Evolutionary conservation across 1,140 invertebrate genomes (phyloP).

Genomic region (Oscheius sp.): DNA sequence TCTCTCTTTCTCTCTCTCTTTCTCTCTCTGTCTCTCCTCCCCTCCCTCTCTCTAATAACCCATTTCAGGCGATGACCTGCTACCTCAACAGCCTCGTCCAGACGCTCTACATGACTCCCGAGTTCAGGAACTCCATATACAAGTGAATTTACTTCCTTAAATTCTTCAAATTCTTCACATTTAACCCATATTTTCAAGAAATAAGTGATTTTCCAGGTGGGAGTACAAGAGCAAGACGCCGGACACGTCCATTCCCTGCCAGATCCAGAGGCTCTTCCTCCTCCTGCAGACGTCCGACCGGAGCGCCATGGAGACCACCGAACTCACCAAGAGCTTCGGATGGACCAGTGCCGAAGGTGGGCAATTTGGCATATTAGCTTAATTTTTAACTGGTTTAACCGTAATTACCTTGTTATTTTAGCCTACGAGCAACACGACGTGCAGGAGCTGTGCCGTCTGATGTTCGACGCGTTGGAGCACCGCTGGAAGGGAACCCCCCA

Average conservation of each 20-base stretch:
- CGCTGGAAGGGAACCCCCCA: conserved; percentile 81
- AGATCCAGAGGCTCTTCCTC: conserved; percentile 82
- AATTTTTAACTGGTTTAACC: too few relatives aligned
- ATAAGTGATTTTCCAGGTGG: conserved; percentile 73
- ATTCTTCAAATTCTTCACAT: not conserved
- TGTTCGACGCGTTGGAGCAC: conserved; percentile 85
- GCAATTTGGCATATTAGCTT: not conserved
- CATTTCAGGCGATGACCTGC: conserved; percentile 77
- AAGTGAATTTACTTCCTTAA: conserved; percentile 62
- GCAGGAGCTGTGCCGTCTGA: conserved; percentile 82
- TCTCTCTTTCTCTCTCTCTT: not conserved
- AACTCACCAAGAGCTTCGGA: conserved; percentile 82
- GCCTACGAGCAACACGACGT: conserved; percentile 91
- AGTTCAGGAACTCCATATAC: conserved; percentile 85
- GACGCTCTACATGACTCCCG: conserved; percentile 88
- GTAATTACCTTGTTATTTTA: too few relatives aligned
- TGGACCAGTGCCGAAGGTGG: conserved; percentile 78
- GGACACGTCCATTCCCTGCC: conserved; percentile 71
- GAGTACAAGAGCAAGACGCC: conserved; percentile 66
- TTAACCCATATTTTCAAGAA: not conserved
- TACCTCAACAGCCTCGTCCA: conserved; percentile 86
- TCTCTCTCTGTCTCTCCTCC: not conserved
- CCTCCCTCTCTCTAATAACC: not conserved
- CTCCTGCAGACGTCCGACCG: conserved; percentile 73
- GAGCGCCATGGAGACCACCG: conserved; percentile 76